A percentile compares a stretch with the other conserved stretches of the same genome.
Evolutionary conservation across 1,140 invertebrate genomes (phyloP).

Genomic region (Muscidifurax raptorellus): DNA sequence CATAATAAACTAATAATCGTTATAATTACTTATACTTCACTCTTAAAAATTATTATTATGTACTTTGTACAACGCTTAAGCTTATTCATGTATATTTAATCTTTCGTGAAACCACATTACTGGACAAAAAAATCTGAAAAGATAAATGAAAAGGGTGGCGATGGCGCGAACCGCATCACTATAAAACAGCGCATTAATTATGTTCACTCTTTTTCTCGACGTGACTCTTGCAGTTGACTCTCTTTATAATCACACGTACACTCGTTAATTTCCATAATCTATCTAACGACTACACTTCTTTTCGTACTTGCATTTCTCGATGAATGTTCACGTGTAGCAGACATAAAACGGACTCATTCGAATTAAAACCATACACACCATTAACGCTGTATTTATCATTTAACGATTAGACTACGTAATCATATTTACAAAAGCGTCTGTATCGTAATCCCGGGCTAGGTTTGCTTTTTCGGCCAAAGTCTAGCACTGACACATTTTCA

Average conservation of each 20-base stretch:
- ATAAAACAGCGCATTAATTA: constrained; percentile 50
- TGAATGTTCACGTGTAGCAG: constrained; percentile 52
- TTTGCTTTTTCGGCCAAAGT: constrained; percentile 33
- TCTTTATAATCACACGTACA: constrained; percentile 42
- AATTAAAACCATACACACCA: constrained; percentile 74
- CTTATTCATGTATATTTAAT: constrained; percentile 60
- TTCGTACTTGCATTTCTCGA: constrained; percentile 63
- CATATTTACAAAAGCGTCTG: constrained; percentile 73
- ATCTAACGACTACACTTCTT: constrained; percentile 50
- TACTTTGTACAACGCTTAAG: constrained; percentile 74
- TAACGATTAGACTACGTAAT: constrained; percentile 68
- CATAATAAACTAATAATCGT: constrained; percentile 71
- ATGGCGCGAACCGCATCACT: constrained; percentile 44
- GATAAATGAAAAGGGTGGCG: constrained; percentile 52
- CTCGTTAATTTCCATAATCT: constrained; percentile 43
- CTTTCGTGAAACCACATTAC: constrained; percentile 65
- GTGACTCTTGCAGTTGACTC: constrained; percentile 44
- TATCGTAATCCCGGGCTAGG: constrained; percentile 58
- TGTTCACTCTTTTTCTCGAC: constrained; percentile 28
- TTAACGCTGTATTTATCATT: constrained; percentile 66
- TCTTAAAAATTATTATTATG: constrained; percentile 73
- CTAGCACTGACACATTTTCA: constrained; percentile 12
- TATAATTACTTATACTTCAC: constrained; percentile 67
- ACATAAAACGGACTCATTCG: constrained; percentile 66
- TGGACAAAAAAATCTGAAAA: constrained; percentile 62